These are phyloP conservation scores for Grus americana DNA, from an alignment of 2,113 vertebrate species.

Conservation along the genomic window DNA sequence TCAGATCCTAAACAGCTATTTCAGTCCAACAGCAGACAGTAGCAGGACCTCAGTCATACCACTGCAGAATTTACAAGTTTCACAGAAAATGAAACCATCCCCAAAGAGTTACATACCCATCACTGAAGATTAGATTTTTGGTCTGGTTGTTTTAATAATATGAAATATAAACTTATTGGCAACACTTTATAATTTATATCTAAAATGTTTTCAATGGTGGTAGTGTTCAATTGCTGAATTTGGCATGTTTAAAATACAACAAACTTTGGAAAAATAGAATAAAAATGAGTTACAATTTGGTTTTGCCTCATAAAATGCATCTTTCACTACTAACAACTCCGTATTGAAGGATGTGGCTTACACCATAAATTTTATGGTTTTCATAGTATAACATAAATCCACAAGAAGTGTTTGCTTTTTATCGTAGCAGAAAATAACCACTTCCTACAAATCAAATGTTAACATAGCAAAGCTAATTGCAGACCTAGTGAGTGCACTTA, in stretches of 20 bases:
- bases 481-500: neutral
- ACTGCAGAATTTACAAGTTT: neutral
- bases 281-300: neutral
- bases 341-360: neutral
- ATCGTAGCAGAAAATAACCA: neutral
- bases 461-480: neutral
- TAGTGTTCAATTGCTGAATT: neutral
- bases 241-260: neutral
- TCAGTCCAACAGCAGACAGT: neutral
- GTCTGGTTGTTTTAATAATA: neutral
- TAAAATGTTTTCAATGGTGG: neutral
- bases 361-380: neutral
- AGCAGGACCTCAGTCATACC: neutral
- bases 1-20: neutral
- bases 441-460: neutral
- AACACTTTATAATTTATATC: neutral
- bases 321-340: neutral
- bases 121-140: neutral
- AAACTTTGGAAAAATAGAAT: neutral
- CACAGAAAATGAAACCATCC: neutral
- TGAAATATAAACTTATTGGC: neutral
- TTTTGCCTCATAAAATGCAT: conserved; percentile 3
- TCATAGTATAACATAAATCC: neutral
- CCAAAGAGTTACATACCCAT: neutral
- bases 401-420: neutral